A percentile compares a stretch with the other conserved stretches of the same genome.
These are phyloP conservation scores for Andrena trimmerana DNA, from an alignment of 2,888 invertebrate species.

Conservation along the genomic window DNA sequence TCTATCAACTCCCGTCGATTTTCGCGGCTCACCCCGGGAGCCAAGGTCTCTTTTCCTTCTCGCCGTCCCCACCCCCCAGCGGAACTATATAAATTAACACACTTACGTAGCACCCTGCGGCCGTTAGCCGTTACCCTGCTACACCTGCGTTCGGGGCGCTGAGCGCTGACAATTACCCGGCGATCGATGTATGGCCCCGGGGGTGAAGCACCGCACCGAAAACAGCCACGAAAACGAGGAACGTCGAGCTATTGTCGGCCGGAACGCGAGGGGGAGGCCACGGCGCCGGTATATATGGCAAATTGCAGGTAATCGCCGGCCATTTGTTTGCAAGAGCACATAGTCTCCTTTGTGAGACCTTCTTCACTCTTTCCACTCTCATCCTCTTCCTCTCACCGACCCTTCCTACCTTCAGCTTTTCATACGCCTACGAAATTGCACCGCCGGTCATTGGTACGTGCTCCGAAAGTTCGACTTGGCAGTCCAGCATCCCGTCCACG, in stretches of 20 bases:
- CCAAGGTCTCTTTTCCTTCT: slow-evolving; percentile 31
- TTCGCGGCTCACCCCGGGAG: slow-evolving; percentile 52
- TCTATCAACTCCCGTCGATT: slow-evolving; percentile 32
- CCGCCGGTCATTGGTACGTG: slow-evolving; percentile 59
- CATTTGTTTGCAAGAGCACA: slow-evolving; percentile 81
- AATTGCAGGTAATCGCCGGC: slow-evolving; percentile 83
- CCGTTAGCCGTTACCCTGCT: slow-evolving; percentile 74
- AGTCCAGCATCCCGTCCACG: slow-evolving; percentile 12
- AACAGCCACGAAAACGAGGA: slow-evolving; percentile 75
- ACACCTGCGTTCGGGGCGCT: slow-evolving; percentile 82
- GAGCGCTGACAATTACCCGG: slow-evolving; percentile 84
- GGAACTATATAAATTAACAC: slow-evolving; percentile 76
- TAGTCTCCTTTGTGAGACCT: slow-evolving; percentile 60
- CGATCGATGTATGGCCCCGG: slow-evolving; percentile 83
- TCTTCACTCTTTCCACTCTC: slow-evolving; percentile 48
- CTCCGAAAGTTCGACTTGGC: slow-evolving; percentile 47
- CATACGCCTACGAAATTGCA: slow-evolving; percentile 82
- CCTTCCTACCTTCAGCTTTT: slow-evolving; percentile 63
- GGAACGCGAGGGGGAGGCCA: slow-evolving; percentile 67
- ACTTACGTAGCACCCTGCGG: slow-evolving; percentile 77
- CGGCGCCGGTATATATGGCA: slow-evolving; percentile 75
- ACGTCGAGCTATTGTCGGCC: slow-evolving; percentile 67
- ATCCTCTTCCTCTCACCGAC: slow-evolving; percentile 25
- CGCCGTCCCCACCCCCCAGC: slow-evolving; percentile 45
- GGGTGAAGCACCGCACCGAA: slow-evolving; percentile 74